phyloP scores from a whole-genome alignment of 2,888 invertebrate genomes.

The Actias luna region DNA sequence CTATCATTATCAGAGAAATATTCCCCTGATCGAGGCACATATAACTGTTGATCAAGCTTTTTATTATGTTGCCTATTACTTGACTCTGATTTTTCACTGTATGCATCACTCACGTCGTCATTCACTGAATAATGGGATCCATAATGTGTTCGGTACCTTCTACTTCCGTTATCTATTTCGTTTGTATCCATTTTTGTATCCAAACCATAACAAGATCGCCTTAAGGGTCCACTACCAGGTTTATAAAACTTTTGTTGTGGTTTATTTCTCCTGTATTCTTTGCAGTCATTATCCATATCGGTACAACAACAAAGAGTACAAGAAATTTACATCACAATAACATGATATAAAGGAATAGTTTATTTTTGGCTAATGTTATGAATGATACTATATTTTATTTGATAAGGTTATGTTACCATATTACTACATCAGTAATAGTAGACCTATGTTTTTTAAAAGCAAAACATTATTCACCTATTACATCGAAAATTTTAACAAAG shows the following conservation, averaged over 20 bases:
- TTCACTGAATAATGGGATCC: slow-evolving; percentile 69
- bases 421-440: slow-evolving; percentile 38
- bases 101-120: slow-evolving; percentile 49
- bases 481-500: neutral
- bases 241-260: slow-evolving; percentile 87
- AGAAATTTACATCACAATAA: slow-evolving; percentile 46
- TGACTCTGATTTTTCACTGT: slow-evolving; percentile 46
- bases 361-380: slow-evolving; percentile 24
- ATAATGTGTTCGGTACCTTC: slow-evolving; percentile 57
- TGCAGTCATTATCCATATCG: slow-evolving; percentile 81
- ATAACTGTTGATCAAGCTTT: slow-evolving; percentile 74
- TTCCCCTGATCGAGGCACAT: slow-evolving; percentile 67
- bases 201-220: slow-evolving; percentile 83
- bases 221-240: slow-evolving; percentile 89
- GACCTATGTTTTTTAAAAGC: slow-evolving; percentile 15
- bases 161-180: slow-evolving; percentile 55
- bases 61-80: slow-evolving; percentile 51
- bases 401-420: slow-evolving; percentile 62
- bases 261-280: slow-evolving; percentile 83
- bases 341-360: slow-evolving; percentile 32
- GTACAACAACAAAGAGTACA: slow-evolving; percentile 46
- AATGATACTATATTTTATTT: slow-evolving; percentile 32
- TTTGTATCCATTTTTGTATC: slow-evolving; percentile 81
- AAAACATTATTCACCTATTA: slow-evolving; percentile 7
- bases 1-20: slow-evolving; percentile 57